A percentile compares a stretch with the other conserved stretches of the same genome.
Evolutionary conservation across 2,113 vertebrate species (phyloP).

Genomic region (Notothenia rossii): DNA sequence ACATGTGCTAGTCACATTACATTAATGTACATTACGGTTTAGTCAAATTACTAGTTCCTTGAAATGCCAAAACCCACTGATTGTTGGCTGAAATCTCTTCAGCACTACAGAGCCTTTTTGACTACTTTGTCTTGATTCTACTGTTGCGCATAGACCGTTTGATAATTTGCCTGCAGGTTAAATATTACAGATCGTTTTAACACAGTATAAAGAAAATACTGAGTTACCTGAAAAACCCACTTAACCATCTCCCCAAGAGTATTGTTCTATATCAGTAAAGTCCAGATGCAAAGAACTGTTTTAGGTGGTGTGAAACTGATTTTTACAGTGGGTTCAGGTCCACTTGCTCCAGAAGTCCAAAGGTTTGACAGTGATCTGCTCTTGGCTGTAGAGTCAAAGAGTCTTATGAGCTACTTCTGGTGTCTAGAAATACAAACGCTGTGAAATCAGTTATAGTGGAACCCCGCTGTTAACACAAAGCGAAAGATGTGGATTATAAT

Average conservation of each 20-base stretch:
- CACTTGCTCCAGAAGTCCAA: neutral
- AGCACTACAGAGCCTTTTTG: too few relatives aligned
- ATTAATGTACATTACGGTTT: too few relatives aligned
- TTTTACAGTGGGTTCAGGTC: neutral
- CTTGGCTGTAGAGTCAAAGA: conserved; percentile 13
- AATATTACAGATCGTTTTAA: too few relatives aligned
- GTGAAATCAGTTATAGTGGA: conserved; percentile 1
- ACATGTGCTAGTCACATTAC: too few relatives aligned
- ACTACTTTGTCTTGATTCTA: too few relatives aligned
- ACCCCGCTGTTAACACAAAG: neutral
- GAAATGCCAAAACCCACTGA: too few relatives aligned
- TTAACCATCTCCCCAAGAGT: neutral
- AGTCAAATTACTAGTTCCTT: too few relatives aligned
- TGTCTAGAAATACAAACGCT: conserved; percentile 9
- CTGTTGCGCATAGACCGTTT: too few relatives aligned
- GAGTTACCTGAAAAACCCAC: neutral
- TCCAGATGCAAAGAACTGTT: neutral
- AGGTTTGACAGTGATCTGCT: conserved; percentile 1
- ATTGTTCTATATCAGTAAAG: neutral
- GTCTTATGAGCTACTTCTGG: conserved; percentile 15
- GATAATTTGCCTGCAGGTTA: too few relatives aligned
- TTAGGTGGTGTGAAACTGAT: conserved; percentile 30
- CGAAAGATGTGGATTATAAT: neutral
- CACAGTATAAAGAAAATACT: too few relatives aligned
- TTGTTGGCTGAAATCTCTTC: too few relatives aligned